phyloP scores from a whole-genome alignment of 2,113 vertebrate genomes.

The Hippocampus comes region DNA sequence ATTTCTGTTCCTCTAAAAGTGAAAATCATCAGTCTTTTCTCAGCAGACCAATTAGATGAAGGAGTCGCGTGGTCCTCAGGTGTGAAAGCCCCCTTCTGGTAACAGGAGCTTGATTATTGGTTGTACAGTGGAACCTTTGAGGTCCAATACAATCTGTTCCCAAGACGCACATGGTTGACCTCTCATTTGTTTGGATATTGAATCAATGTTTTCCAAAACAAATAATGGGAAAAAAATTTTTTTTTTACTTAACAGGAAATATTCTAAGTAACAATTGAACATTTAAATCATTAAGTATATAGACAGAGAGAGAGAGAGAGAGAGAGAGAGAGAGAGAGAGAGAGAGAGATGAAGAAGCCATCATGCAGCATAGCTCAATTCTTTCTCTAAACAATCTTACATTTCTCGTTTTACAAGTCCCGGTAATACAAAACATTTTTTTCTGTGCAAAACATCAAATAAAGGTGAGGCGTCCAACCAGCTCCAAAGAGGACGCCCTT shows the following conservation, averaged over 20 bases:
- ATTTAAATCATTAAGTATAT: no score
- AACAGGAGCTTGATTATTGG: constrained; percentile 60
- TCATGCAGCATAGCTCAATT: no score
- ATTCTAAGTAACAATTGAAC: no score
- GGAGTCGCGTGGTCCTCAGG: constrained; percentile 58
- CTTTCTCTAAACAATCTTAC: no score
- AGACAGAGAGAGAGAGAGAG: no score
- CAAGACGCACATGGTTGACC: background rate
- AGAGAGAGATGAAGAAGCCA: no score
- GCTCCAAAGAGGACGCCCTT: constrained; percentile 21
- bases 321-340: no score
- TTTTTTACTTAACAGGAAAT: no score
- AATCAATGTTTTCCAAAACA: background rate
- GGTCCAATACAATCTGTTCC: background rate
- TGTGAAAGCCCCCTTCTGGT: constrained; percentile 54
- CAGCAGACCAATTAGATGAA: constrained; percentile 70
- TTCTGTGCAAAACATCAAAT: background rate
- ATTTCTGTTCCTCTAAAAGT: constrained; percentile 52
- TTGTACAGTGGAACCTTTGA: background rate
- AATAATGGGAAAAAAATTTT: background rate
- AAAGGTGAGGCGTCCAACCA: constrained; percentile 12
- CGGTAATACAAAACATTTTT: background rate
- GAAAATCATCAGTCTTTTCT: constrained; percentile 66
- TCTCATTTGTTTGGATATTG: background rate
- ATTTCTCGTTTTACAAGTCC: background rate